Percentiles rank a stretch among this genome's conserved stretches.
phyloP scores from a whole-genome alignment of 2,888 invertebrate genomes.

The Acleris cristana region DNA sequence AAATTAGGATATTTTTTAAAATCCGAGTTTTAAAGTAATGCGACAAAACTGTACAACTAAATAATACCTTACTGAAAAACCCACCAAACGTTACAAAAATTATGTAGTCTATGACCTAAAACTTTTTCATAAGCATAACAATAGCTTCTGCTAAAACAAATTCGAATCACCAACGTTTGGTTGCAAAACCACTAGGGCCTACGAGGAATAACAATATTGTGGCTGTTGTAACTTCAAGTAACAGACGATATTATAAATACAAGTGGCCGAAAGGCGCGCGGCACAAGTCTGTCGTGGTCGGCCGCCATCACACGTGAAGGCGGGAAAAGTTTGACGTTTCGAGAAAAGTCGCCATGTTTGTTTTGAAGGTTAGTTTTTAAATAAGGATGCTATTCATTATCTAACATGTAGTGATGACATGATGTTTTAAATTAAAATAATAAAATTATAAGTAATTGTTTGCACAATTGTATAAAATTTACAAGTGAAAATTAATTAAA shows the following conservation, averaged over 20 bases:
- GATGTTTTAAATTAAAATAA: too few relatives aligned
- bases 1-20: too few relatives aligned
- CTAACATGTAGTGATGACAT: neutral
- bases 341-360: constrained; percentile 65
- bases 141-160: constrained; percentile 42
- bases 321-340: constrained; percentile 73
- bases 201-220: constrained; percentile 73
- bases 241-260: constrained; percentile 79
- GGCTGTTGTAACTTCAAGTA: constrained; percentile 64
- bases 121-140: constrained; percentile 31
- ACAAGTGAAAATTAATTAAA: too few relatives aligned
- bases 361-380: constrained; percentile 73
- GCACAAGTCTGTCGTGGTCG: constrained; percentile 65
- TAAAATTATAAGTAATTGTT: too few relatives aligned
- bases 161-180: constrained; percentile 58
- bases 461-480: too few relatives aligned
- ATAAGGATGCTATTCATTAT: constrained; percentile 35
- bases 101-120: constrained; percentile 22
- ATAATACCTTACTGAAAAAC: constrained; percentile 3
- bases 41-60: too few relatives aligned
- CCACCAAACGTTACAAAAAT: constrained; percentile 2
- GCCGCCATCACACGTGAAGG: constrained; percentile 61
- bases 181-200: constrained; percentile 73
- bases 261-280: constrained; percentile 59
- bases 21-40: too few relatives aligned